A percentile compares a stretch with the other conserved stretches of the same genome.
phyloP scores from a whole-genome alignment of 2,113 vertebrate species.

The Hepsetus odoe region DNA sequence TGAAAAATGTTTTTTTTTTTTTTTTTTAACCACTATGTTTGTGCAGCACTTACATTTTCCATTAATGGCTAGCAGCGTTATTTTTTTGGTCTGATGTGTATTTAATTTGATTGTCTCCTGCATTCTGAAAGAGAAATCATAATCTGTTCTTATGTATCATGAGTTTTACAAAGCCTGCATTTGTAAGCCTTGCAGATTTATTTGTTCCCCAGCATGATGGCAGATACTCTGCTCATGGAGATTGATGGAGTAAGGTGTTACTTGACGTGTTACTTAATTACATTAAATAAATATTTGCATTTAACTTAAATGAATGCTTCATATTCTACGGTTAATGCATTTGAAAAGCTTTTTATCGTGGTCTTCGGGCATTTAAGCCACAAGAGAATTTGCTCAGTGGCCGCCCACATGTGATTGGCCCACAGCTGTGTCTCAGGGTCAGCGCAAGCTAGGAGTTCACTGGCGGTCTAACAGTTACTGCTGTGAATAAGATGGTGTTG shows the following conservation, averaged over 20 bases:
- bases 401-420: conserved; percentile 65
- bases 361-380: conserved; percentile 55
- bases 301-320: no score
- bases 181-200: conserved; percentile 9
- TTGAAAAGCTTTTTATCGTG: conserved; percentile 66
- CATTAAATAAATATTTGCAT: no score
- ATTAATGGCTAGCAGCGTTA: conserved; percentile 51
- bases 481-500: conserved; percentile 73
- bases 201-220: neutral
- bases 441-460: conserved; percentile 64
- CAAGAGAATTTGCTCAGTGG: conserved; percentile 69
- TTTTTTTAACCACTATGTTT: conserved; percentile 66
- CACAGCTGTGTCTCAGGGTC: conserved; percentile 61
- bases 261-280: no score
- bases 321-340: conserved; percentile 51
- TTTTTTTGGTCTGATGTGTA: conserved; percentile 47
- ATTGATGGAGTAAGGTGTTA: no score
- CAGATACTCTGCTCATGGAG: neutral
- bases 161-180: neutral
- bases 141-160: neutral
- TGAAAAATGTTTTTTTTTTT: conserved; percentile 62
- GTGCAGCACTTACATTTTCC: conserved; percentile 69
- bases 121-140: neutral
- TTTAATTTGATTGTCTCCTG: conserved; percentile 8
- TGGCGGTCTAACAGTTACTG: conserved; percentile 72